These are phyloP conservation scores for Bhutanitis thaidina DNA, from an alignment of 2,888 invertebrate species.

Conservation along the genomic window DNA sequence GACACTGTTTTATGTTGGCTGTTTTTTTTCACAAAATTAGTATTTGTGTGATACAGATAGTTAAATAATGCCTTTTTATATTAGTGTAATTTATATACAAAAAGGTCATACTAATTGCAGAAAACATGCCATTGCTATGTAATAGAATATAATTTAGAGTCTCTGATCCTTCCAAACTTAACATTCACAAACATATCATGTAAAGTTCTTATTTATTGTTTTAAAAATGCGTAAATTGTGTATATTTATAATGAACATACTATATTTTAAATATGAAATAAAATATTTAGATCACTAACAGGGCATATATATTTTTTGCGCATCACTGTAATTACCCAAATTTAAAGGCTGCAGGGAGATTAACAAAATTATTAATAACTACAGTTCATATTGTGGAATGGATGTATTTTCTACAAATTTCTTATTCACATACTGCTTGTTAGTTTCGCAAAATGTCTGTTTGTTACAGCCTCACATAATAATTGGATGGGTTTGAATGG, in stretches of 20 bases:
- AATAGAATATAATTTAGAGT: too few species aligned
- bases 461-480: conserved; percentile 21
- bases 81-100: too few species aligned
- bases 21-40: too few species aligned
- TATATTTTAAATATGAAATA: conserved; percentile 14
- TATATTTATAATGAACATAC: conserved; percentile 2
- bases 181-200: neutral
- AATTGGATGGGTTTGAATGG: conserved; percentile 21
- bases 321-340: neutral
- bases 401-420: conserved; percentile 7
- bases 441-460: conserved; percentile 21
- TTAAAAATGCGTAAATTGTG: conserved; percentile 6
- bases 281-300: conserved; percentile 10
- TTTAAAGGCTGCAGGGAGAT: neutral
- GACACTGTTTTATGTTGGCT: too few species aligned
- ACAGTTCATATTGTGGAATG: neutral
- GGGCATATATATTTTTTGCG: conserved; percentile 19
- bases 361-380: neutral
- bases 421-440: conserved; percentile 11
- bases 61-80: too few species aligned
- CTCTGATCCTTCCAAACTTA: too few species aligned
- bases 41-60: too few species aligned
- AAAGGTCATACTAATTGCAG: too few species aligned
- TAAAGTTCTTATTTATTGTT: conserved; percentile 6
- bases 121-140: too few species aligned